Evolutionary conservation across 2,888 invertebrate genomes (phyloP).

Genomic region (Proisotoma minuta): DNA sequence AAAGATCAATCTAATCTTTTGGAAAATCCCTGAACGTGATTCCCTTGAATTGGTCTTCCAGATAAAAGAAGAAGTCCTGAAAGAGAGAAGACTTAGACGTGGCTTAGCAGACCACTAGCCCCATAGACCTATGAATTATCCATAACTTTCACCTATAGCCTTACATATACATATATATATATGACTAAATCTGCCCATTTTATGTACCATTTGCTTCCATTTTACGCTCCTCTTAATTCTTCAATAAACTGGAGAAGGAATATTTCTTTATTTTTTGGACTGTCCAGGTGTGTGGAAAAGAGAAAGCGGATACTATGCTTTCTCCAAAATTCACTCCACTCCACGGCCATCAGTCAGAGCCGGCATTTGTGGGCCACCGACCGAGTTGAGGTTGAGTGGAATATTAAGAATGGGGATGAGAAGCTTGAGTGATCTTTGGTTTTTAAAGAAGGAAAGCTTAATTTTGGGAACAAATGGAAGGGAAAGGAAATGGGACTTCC

Average conservation of each 20-base stretch:
- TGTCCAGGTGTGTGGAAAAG: background rate
- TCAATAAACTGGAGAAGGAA: background rate
- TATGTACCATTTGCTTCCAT: background rate
- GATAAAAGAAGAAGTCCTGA: background rate
- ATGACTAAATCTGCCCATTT: background rate
- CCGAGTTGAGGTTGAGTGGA: too few relatives aligned
- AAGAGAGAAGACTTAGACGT: background rate
- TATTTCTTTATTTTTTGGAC: background rate
- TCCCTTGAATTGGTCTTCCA: slow-evolving; percentile 22
- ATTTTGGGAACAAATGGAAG: too few relatives aligned
- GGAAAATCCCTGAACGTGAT: slow-evolving; percentile 40
- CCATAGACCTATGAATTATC: too few relatives aligned
- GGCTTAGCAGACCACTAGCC: background rate
- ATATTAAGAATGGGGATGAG: too few relatives aligned
- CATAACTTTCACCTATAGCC: background rate
- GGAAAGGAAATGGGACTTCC: too few relatives aligned
- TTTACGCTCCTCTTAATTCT: background rate
- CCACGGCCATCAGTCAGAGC: too few relatives aligned
- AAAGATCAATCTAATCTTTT: slow-evolving; percentile 43
- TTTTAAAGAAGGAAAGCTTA: too few relatives aligned
- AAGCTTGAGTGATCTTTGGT: too few relatives aligned
- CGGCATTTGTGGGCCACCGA: too few relatives aligned
- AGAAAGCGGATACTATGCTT: too few relatives aligned
- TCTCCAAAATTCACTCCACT: too few relatives aligned
- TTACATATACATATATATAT: background rate